Conservation (phyloP, 2,797 vertebrate species). For the Lagocephalus sceleratus region DNA sequence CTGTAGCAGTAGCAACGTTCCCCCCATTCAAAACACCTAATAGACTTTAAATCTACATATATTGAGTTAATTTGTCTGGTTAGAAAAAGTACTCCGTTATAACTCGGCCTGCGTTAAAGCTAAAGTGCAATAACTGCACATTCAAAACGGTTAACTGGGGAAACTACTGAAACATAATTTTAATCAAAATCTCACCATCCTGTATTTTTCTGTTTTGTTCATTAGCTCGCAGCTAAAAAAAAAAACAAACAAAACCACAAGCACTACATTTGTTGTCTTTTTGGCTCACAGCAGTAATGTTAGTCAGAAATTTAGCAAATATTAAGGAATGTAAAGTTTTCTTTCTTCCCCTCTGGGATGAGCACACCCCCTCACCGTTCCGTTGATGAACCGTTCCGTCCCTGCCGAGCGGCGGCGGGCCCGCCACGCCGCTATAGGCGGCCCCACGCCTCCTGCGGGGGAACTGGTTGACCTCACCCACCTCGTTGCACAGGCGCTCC, state of each 20-base stretch:
- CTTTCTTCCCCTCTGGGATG: conserved; percentile 48
- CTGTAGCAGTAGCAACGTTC: too few species aligned
- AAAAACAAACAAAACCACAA: too few species aligned
- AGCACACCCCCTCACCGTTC: conserved; percentile 37
- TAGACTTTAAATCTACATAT: too few species aligned
- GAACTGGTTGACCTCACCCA: conserved; percentile 92
- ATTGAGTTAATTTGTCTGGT: too few species aligned
- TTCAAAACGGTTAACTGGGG: too few species aligned
- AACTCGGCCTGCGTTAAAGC: too few species aligned
- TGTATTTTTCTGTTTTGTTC: conserved; percentile 15
- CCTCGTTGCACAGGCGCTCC: conserved; percentile 84
- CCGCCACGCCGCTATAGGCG: conserved; percentile 62
- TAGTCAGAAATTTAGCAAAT: conserved; percentile 5
- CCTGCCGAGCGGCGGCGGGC: conserved; percentile 15
- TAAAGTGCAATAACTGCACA: too few species aligned
- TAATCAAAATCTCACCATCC: too few species aligned
- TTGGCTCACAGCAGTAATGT: conserved; percentile 15
- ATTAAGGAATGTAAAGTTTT: conserved; percentile 39
- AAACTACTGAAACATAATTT: too few species aligned
- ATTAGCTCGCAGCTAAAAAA: conserved; percentile 25
- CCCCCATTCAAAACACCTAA: too few species aligned
- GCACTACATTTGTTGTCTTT: conserved; percentile 26
- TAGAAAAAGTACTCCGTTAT: too few species aligned
- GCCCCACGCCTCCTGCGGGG: conserved; percentile 86
- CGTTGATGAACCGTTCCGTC: conserved; percentile 25